Percentiles rank a stretch among this genome's conserved stretches.
Conservation (phyloP, 2,888 invertebrate species). For the Phyto melanocephala region DNA sequence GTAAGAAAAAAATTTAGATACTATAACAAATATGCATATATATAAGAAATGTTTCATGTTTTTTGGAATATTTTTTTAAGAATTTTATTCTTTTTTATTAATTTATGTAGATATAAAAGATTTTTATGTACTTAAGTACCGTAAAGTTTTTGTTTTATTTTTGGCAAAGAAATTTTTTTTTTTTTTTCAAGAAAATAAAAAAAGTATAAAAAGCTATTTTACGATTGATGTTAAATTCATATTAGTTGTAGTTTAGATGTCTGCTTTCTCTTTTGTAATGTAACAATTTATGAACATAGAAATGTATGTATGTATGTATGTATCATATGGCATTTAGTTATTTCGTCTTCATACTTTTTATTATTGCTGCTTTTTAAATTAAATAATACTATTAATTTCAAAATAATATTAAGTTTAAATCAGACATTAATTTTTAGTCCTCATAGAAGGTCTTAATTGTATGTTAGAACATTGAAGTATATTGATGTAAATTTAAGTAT, state of each 20-base stretch:
- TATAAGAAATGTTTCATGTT: not conserved
- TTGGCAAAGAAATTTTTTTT: conserved; percentile 3
- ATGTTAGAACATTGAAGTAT: too few relatives aligned
- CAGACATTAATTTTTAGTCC: too few relatives aligned
- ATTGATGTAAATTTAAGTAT: too few relatives aligned
- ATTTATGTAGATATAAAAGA: conserved; percentile 17
- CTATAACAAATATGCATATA: not conserved
- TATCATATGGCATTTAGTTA: too few relatives aligned
- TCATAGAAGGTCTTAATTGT: too few relatives aligned
- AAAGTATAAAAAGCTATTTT: not conserved
- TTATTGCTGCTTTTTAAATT: too few relatives aligned
- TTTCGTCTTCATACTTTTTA: too few relatives aligned
- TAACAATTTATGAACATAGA: too few relatives aligned
- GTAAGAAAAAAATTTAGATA: not conserved
- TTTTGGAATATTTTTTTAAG: not conserved
- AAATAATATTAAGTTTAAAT: too few relatives aligned
- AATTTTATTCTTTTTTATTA: conserved; percentile 2
- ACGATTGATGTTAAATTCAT: conserved; percentile 20
- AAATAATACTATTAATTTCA: too few relatives aligned
- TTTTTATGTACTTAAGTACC: not conserved
- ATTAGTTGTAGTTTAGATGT: conserved; percentile 15
- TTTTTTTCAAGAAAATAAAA: not conserved
- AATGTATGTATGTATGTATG: too few relatives aligned
- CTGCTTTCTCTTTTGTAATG: not conserved
- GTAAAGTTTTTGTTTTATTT: conserved; percentile 1